A percentile compares a stretch with the other conserved stretches of the same genome.
phyloP scores from a whole-genome alignment of 2,888 invertebrate genomes.

The Drosophila infuscata region DNA sequence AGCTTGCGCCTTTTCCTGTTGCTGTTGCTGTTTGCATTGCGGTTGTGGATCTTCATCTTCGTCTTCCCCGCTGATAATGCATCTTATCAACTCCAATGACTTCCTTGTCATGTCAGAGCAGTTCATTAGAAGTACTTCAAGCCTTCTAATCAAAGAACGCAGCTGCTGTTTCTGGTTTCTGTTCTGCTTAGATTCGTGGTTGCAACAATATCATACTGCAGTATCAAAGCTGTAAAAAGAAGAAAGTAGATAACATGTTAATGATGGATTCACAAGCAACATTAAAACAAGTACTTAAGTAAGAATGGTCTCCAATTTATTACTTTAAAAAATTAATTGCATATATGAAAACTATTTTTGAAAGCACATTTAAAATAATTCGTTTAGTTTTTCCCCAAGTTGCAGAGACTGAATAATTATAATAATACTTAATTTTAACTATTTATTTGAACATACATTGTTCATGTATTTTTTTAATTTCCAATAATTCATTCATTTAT shows the following conservation, averaged over 20 bases:
- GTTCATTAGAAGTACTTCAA: conserved; percentile 20
- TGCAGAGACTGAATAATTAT: background rate
- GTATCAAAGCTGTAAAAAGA: conserved; percentile 36
- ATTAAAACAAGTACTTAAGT: too few relatives aligned
- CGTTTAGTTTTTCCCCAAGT: background rate
- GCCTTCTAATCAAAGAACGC: conserved; percentile 19
- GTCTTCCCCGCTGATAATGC: conserved; percentile 83
- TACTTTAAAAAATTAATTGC: background rate
- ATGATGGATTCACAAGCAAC: conserved; percentile 1
- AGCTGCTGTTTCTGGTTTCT: conserved; percentile 8
- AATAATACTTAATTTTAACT: background rate
- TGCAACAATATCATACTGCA: conserved; percentile 40
- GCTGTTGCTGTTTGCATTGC: conserved; percentile 47
- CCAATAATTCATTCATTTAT: background rate
- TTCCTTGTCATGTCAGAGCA: conserved; percentile 71
- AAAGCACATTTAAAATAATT: background rate
- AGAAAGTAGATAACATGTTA: conserved; percentile 7
- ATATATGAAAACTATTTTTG: background rate
- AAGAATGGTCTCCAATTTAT: background rate
- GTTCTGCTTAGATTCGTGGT: conserved; percentile 8
- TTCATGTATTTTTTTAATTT: background rate
- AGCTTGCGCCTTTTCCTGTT: conserved; percentile 38
- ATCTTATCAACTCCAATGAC: conserved; percentile 77
- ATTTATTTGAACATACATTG: background rate
- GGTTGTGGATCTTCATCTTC: conserved; percentile 81